Base-by-base conservation (phyloP, 1,140 invertebrate species). In the Oscheius sp. region DNA sequence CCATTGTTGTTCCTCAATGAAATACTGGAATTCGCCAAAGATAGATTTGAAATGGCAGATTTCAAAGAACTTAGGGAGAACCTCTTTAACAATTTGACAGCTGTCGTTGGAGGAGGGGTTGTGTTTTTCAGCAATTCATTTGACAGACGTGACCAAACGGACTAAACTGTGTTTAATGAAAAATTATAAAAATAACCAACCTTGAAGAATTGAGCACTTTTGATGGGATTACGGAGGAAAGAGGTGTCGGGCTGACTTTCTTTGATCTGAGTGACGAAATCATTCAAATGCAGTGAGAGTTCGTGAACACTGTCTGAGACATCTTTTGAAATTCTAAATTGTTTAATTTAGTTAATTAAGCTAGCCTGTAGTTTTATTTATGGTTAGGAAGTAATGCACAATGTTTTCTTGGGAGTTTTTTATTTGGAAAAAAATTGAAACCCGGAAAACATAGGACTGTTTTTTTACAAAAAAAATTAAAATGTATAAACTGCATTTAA, bases 1-100 rank as follows among this genome's bases (percentile, higher is more conserved):
- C 49, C 49, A 55, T 55, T 55, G 49, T 55, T 55, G 28, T 55
- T 55, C 28, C 28, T 55, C 7, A 55, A 23, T 13, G 49, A 55
- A 23, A 55, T 7, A 7, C 15, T 55, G 15, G 49, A 55, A 13
- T 15, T 4, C 7, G 28, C 49, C 23, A 55, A 23, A 23, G 49
- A 4, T 7, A 55, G 28, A 23, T 15, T 20, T 7, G 49, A 55
- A 55, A 55, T 7, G 4, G 49, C 49, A 15, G 49, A 55, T 23
- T 55, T 55, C 49, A 55, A 26, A 23, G 49, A 55, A 23, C 7
- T 7, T 4, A 55, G 23, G 23, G 49, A 55, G 49, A 55, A 55
- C 7, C 49, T 7, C 23, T 55, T 55, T 15, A 4, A 20, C 4
- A 13, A 23, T 26, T 55, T 55, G 7, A 7, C 49, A 7, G 23